Percentiles rank a stretch among this genome's conserved stretches.
These are phyloP conservation scores for Microctenopoma steveboyesi DNA, from an alignment of 2,797 vertebrate genomes.

Conservation along the genomic window DNA sequence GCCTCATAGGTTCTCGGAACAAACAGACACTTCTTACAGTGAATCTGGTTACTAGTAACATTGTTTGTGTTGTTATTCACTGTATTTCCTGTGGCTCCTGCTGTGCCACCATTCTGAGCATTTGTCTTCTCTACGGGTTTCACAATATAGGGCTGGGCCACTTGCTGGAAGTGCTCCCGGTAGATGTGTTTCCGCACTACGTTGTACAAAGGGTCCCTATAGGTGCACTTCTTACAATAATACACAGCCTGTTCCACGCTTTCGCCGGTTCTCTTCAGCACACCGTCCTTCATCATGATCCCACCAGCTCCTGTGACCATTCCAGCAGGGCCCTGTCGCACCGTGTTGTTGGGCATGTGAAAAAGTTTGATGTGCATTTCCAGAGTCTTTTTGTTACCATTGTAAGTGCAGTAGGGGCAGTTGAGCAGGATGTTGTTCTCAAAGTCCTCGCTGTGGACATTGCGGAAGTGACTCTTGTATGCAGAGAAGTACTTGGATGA, in stretches of 20 bases:
- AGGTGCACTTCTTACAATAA: constrained; percentile 99
- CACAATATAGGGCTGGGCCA: constrained; percentile 95
- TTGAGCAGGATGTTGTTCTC: constrained; percentile 99
- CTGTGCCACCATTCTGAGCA: constrained; percentile 63
- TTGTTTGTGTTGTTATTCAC: constrained; percentile 85
- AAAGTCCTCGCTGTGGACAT: constrained; percentile 99
- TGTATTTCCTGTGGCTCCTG: constrained; percentile 74
- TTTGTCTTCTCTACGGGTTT: constrained; percentile 91
- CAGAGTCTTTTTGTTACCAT: constrained; percentile 99
- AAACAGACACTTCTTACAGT: constrained; percentile 98
- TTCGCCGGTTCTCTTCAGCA: constrained; percentile 89
- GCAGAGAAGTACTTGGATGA: constrained; percentile 99
- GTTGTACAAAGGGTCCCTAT: constrained; percentile 98
- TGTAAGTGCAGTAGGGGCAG: constrained; percentile 99
- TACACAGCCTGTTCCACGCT: constrained; percentile 99
- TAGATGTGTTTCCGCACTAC: constrained; percentile 99
- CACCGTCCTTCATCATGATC: constrained; percentile 90
- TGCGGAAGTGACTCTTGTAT: constrained; percentile 99
- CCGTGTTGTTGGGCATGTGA: constrained; percentile 92
- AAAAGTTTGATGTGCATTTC: constrained; percentile 99
- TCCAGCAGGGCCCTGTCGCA: constrained; percentile 79
- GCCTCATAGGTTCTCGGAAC: constrained; percentile 97
- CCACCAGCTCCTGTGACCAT: constrained; percentile 78
- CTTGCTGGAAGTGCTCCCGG: constrained; percentile 99
- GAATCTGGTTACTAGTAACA: constrained; percentile 88